Base-by-base conservation (phyloP, 2,113 vertebrate genomes). In the Lepisosteus osseus region DNA sequence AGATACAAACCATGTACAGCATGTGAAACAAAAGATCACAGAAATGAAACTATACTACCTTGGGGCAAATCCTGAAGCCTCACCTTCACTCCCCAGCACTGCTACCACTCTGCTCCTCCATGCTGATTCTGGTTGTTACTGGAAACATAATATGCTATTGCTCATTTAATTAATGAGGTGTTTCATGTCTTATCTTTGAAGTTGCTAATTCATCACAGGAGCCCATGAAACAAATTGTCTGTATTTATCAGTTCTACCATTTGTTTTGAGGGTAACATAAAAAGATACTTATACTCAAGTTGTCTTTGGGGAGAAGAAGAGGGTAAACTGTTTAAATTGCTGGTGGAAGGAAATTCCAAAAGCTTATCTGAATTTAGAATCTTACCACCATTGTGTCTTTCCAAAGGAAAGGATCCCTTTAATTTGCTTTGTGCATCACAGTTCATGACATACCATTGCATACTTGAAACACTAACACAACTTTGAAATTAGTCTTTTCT, bases 131-230 rank as follows among this genome's bases (percentile, higher is more conserved):
- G 56, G 65, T 55, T 73, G 72, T 62, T 67, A 44, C 45, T 68
- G 65, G 56, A 17, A 67, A 62, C 67, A 65, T 68, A 73, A 73
- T 73, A 73, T 44, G 43, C 72, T 55, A 51, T 68, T 54, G 65
- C 56, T 68, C 65, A 47, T 65, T 55, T 61, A 73, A 73, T 73
- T 73, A 73, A 73, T 62, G 65, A 73, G 72, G 44, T 68, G 72
- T 44, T 73, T 54, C 56, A 17, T 61, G 72, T 17, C 72, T 66
- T 67, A 57, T 72, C 71, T 61, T 29, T 15, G 65, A 73, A 67
- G 65, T 54, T 62, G 17, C 72, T 42, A 68, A 73, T 73, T 73
- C 72, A 68, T 73, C 65, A 68, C 65, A 68, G 65, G 72, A 61
- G 72, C 61, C 71, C 6, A 45, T 54, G 59, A 45, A 67, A 44